Evolutionary conservation across 2,113 vertebrate species (phyloP).

Genomic region (Anhinga anhinga): DNA sequence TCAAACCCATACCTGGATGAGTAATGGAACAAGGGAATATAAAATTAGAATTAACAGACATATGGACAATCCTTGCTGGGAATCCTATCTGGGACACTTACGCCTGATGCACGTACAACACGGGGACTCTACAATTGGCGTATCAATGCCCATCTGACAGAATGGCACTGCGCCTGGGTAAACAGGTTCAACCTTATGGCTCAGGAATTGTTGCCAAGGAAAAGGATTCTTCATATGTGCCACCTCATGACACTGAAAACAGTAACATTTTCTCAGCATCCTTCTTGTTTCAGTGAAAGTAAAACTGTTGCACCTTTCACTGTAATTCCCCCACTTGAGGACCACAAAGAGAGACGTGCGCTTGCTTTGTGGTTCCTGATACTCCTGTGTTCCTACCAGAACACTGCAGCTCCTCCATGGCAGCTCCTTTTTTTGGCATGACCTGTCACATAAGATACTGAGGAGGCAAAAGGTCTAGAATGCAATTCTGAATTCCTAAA

Average conservation of each 20-base stretch:
- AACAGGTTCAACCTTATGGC: conserved; percentile 50
- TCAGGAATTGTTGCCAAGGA: neutral
- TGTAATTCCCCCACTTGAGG: neutral
- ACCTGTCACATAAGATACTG: neutral
- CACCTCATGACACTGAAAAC: neutral
- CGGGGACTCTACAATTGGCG: neutral
- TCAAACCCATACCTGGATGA: neutral
- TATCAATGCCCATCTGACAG: conserved; percentile 45
- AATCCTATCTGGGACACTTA: conserved; percentile 39
- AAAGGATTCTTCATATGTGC: neutral
- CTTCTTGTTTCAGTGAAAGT: neutral
- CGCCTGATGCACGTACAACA: neutral
- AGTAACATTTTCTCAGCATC: neutral
- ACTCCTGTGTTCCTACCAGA: neutral
- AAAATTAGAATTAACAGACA: conserved; percentile 51
- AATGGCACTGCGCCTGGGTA: conserved; percentile 12
- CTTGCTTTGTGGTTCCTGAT: neutral
- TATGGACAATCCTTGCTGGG: conserved; percentile 32
- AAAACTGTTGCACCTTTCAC: neutral
- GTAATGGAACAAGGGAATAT: neutral
- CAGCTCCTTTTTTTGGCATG: neutral
- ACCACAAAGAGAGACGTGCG: rapidly evolving
- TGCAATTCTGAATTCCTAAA: neutral
- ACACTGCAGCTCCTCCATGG: neutral
- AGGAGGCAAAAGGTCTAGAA: neutral